Conservation (phyloP, 2,113 vertebrate genomes). For the Campylomormyrus numenius region DNA sequence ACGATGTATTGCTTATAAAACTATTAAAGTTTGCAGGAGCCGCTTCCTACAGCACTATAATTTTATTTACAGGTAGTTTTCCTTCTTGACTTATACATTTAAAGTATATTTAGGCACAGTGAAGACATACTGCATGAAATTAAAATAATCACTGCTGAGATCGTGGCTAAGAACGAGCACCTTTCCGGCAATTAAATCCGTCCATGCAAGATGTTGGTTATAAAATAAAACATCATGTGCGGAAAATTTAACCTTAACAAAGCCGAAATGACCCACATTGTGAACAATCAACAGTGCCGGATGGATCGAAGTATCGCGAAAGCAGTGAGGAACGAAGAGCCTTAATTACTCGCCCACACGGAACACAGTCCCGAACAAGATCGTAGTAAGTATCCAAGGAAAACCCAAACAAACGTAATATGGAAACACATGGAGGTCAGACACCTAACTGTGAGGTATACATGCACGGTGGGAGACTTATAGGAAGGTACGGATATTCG, state of each 20-base stretch:
- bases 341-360: no score
- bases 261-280: background rate
- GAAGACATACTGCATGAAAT: background rate
- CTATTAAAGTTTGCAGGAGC: background rate
- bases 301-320: no score
- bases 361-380: no score
- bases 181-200: background rate
- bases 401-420: no score
- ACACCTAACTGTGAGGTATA: no score
- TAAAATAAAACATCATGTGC: background rate
- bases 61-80: background rate
- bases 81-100: background rate
- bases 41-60: background rate
- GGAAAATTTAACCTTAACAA: background rate
- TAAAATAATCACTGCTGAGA: background rate
- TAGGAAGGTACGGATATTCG: no score
- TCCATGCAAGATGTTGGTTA: background rate
- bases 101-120: background rate
- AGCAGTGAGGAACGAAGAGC: no score
- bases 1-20: background rate
- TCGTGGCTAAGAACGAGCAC: background rate
- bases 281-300: background rate
- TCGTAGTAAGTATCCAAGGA: no score
- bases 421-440: no score
- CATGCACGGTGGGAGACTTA: no score